A percentile compares a stretch with the other conserved stretches of the same genome.
Evolutionary conservation across 2,797 vertebrate species (phyloP).

Genomic region (Pelochelys cantorii): DNA sequence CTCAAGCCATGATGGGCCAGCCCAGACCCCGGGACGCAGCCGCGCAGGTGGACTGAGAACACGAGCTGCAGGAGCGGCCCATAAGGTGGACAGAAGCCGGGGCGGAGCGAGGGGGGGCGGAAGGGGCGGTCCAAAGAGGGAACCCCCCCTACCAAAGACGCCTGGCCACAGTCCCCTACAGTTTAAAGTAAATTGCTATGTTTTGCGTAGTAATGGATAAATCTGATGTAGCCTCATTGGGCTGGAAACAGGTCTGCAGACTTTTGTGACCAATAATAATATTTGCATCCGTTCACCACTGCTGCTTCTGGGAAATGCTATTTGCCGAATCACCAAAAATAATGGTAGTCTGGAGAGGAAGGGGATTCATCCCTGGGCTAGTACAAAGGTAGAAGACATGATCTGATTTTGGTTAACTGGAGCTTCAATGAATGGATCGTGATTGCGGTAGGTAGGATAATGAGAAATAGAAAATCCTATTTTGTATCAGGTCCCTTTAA

Average conservation of each 20-base stretch:
- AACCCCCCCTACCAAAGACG: no score
- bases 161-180: neutral
- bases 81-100: no score
- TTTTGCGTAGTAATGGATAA: neutral
- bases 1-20: no score
- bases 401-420: neutral
- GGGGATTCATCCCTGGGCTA: neutral
- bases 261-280: neutral
- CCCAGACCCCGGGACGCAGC: no score
- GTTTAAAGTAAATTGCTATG: neutral
- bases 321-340: neutral
- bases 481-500: conserved; percentile 6
- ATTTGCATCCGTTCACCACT: neutral
- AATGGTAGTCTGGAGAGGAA: neutral
- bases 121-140: no score
- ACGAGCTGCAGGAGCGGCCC: no score
- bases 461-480: neutral
- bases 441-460: neutral
- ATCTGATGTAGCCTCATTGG: neutral
- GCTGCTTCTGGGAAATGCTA: neutral
- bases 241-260: neutral
- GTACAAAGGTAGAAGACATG: neutral
- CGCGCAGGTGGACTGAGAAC: no score
- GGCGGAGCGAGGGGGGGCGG: no score
- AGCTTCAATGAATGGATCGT: neutral